These are phyloP conservation scores for Prolemur simus DNA, from an alignment of 2,113 vertebrate species.

Conservation along the genomic window DNA sequence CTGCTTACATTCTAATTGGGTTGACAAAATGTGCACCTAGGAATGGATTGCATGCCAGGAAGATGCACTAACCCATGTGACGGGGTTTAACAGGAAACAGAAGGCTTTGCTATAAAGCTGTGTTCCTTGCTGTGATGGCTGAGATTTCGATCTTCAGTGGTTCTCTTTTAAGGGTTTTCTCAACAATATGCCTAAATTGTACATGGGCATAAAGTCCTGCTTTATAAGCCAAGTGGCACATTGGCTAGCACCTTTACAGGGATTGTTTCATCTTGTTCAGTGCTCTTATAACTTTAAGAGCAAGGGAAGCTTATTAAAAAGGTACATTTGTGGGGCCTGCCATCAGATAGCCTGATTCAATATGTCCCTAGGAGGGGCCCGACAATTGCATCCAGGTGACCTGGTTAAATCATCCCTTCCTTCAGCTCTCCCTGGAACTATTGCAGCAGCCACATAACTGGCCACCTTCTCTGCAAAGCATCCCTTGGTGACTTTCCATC, in stretches of 20 bases:
- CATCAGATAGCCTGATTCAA: background rate
- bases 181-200: background rate
- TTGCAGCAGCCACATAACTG: background rate
- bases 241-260: background rate
- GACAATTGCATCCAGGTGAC: background rate
- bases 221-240: background rate
- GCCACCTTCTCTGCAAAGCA: background rate
- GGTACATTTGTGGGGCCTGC: background rate
- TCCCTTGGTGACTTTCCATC: background rate
- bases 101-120: background rate
- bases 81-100: background rate
- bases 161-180: background rate
- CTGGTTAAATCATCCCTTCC: background rate
- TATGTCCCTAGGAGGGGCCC: background rate
- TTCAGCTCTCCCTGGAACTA: background rate
- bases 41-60: background rate
- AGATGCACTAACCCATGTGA: background rate
- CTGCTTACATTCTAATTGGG: background rate
- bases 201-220: background rate
- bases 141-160: background rate
- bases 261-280: background rate
- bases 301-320: conserved; percentile 43
- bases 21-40: background rate
- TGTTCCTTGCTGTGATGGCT: background rate
- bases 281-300: conserved; percentile 42